A percentile compares a stretch with the other conserved stretches of the same genome.
Evolutionary conservation across 2,113 vertebrate genomes (phyloP).

Genomic region (Chaetodon auriga): DNA sequence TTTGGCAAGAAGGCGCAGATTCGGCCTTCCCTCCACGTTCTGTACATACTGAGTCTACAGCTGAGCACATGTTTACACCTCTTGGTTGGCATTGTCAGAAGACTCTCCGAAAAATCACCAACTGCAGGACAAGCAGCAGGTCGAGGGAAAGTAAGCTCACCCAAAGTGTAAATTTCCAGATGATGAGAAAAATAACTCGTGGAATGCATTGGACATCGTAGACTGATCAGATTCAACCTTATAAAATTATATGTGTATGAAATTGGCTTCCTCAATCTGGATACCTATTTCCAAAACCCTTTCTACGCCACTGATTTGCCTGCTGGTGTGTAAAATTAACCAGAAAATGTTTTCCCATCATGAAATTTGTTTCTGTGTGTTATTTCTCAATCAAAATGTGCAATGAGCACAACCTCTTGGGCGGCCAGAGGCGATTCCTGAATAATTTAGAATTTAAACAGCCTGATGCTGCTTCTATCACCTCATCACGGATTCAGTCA

Average conservation of each 20-base stretch:
- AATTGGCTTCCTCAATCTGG: slow-evolving; percentile 22
- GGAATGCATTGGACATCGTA: background rate
- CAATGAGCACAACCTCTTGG: slow-evolving; percentile 3
- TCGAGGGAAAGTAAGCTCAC: background rate
- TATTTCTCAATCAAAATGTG: slow-evolving; percentile 49
- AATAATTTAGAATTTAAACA: slow-evolving; percentile 64
- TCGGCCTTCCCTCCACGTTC: too few relatives aligned
- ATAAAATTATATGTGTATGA: slow-evolving; percentile 20
- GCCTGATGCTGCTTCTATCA: slow-evolving; percentile 44
- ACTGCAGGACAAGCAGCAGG: background rate
- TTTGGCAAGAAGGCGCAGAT: background rate
- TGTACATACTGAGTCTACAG: too few relatives aligned
- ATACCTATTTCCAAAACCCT: slow-evolving; percentile 23
- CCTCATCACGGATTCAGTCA: slow-evolving; percentile 68
- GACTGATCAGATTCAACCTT: background rate
- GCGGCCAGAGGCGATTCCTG: slow-evolving; percentile 42
- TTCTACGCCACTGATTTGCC: slow-evolving; percentile 40
- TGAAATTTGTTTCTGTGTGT: slow-evolving; percentile 34
- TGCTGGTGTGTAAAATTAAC: slow-evolving; percentile 58
- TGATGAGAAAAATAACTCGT: background rate
- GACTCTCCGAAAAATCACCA: background rate
- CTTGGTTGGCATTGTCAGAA: background rate
- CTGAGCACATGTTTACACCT: too few relatives aligned
- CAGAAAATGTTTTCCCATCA: slow-evolving; percentile 35
- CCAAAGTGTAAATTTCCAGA: background rate